Percentiles rank a stretch among this genome's conserved stretches.
Evolutionary conservation across 2,888 invertebrate genomes (phyloP).

Genomic region (Ametastegia equiseti): DNA sequence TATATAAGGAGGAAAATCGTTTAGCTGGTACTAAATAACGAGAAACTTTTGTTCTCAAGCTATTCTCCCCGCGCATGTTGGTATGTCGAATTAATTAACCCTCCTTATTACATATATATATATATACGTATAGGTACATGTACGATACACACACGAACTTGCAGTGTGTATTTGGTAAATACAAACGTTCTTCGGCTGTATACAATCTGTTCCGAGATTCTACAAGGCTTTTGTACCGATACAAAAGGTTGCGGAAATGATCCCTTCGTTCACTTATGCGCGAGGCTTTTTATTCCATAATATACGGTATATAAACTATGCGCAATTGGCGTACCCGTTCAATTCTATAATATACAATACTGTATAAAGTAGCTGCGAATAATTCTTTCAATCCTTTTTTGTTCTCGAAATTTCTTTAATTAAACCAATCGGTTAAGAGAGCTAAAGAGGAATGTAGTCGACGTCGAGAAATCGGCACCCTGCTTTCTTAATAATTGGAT

Average conservation of each 20-base stretch:
- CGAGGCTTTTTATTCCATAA: background rate
- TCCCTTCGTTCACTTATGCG: background rate
- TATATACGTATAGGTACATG: background rate
- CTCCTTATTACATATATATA: background rate
- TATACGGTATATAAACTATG: too few species aligned
- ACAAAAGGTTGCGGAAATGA: background rate
- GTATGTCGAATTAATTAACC: constrained; percentile 30
- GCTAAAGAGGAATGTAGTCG: background rate
- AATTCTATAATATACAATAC: background rate
- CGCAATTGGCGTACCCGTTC: background rate
- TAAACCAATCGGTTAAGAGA: constrained; percentile 6
- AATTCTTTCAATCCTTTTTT: constrained; percentile 8
- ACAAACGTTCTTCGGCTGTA: background rate
- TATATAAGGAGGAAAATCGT: constrained; percentile 17
- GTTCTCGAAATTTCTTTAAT: background rate
- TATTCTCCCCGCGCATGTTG: background rate
- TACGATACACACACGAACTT: too few species aligned
- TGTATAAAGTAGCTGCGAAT: background rate
- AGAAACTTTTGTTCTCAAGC: constrained; percentile 24
- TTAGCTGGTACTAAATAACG: constrained; percentile 14
- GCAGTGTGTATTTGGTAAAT: background rate
- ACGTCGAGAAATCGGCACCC: constrained; percentile 16
- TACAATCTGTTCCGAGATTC: background rate
- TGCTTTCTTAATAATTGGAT: constrained; percentile 41
- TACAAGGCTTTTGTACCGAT: background rate